These are phyloP conservation scores for Gryllus bimaculatus DNA, from an alignment of 1,140 invertebrate species.

Conservation along the genomic window DNA sequence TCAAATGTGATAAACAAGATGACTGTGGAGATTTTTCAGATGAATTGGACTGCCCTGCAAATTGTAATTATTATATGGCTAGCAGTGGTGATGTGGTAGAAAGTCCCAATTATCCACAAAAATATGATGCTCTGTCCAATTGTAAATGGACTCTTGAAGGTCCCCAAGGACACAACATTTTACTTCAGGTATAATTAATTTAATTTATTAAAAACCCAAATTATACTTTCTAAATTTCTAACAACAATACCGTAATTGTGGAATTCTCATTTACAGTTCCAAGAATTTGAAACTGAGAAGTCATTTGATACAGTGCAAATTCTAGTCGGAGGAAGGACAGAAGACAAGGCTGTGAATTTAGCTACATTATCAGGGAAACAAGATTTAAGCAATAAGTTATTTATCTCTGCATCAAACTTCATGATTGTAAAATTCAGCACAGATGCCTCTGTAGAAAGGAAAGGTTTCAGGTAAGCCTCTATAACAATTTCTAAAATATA, in stretches of 20 bases:
- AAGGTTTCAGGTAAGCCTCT: constrained; percentile 75
- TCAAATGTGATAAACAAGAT: constrained; percentile 84
- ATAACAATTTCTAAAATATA: not conserved
- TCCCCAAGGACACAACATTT: constrained; percentile 87
- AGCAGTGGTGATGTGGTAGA: constrained; percentile 91
- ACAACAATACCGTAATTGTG: not conserved
- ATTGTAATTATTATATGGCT: constrained; percentile 87
- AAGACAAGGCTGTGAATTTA: constrained; percentile 84
- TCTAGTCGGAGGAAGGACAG: constrained; percentile 85
- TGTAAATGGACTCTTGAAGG: constrained; percentile 97
- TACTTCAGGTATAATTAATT: constrained; percentile 52
- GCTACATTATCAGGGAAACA: constrained; percentile 85
- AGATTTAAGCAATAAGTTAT: constrained; percentile 70
- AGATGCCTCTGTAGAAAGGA: constrained; percentile 85
- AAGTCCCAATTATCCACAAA: constrained; percentile 88
- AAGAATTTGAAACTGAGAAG: constrained; percentile 95
- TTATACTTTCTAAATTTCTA: not conserved
- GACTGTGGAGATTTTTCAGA: constrained; percentile 88
- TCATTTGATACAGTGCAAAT: constrained; percentile 94
- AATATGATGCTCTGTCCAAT: constrained; percentile 79
- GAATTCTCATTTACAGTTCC: constrained; percentile 56
- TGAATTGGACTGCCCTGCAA: constrained; percentile 77
- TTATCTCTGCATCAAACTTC: constrained; percentile 91
- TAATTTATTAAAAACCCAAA: not conserved
- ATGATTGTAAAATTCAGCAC: constrained; percentile 97